These are phyloP conservation scores for Cerceris rybyensis DNA, from an alignment of 2,888 invertebrate species.

Conservation along the genomic window DNA sequence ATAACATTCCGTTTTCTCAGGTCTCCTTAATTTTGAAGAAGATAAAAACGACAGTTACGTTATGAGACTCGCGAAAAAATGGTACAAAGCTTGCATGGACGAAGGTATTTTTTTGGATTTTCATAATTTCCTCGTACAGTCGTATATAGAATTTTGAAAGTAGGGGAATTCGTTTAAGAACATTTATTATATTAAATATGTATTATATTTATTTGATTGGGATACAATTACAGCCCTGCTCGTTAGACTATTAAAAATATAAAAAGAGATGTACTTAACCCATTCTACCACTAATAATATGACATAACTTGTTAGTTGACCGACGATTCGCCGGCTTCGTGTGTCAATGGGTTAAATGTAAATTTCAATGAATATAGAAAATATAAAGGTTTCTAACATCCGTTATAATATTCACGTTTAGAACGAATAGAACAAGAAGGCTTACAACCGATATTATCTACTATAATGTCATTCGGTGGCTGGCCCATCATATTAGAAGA, in stretches of 20 bases:
- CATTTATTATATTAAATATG: too few relatives aligned
- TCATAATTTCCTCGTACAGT: not conserved
- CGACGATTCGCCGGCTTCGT: too few relatives aligned
- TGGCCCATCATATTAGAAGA: conserved; percentile 71
- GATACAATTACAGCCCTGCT: too few relatives aligned
- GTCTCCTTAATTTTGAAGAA: not conserved
- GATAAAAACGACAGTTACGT: conserved; percentile 62
- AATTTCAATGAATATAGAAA: too few relatives aligned
- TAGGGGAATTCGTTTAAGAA: not conserved
- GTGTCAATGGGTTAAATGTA: too few relatives aligned
- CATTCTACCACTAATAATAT: too few relatives aligned
- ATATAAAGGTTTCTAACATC: not conserved
- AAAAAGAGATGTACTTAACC: too few relatives aligned
- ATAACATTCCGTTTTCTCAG: not conserved
- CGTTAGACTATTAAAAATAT: too few relatives aligned
- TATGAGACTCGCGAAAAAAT: conserved; percentile 67
- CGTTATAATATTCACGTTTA: conserved; percentile 3
- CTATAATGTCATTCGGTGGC: conserved; percentile 66
- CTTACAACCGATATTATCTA: conserved; percentile 63
- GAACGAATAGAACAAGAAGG: conserved; percentile 58
- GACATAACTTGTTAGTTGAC: too few relatives aligned
- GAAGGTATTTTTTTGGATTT: conserved; percentile 49
- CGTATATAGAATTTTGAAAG: not conserved
- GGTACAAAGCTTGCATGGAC: conserved; percentile 68
- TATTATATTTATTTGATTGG: too few relatives aligned